Conservation (phyloP, 1,140 invertebrate genomes). For the Drosophila arawakana region DNA sequence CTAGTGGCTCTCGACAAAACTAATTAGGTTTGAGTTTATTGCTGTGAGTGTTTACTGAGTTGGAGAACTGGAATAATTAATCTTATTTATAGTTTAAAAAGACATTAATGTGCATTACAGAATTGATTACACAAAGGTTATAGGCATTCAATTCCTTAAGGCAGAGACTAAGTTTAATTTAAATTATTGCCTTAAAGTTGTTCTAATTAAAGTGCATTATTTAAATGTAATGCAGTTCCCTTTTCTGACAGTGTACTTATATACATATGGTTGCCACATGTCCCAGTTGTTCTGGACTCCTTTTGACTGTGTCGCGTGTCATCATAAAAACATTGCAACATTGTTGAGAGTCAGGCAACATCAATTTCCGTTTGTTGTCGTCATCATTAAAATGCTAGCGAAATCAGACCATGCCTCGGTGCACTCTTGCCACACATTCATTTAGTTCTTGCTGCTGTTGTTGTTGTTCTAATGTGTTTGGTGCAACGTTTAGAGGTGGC, state of each 20-base stretch:
- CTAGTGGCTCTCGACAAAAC: too few species aligned
- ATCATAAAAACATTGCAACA: conserved; percentile 68
- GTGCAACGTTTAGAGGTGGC: conserved; percentile 11
- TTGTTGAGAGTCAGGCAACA: conserved; percentile 65
- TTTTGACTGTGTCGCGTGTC: conserved; percentile 63
- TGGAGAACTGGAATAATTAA: too few species aligned
- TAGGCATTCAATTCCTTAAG: too few species aligned
- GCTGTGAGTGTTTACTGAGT: too few species aligned
- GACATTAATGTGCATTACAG: too few species aligned
- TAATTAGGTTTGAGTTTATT: too few species aligned
- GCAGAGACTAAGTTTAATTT: too few species aligned
- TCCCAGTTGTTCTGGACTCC: conserved; percentile 13
- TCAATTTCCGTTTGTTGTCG: conserved; percentile 80
- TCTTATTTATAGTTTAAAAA: too few species aligned
- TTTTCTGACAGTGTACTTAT: conserved; percentile 4
- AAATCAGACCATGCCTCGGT: conserved; percentile 42
- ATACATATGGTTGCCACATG: conserved; percentile 69
- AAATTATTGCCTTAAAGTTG: too few species aligned
- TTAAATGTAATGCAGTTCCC: too few species aligned
- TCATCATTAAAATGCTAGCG: conserved; percentile 77
- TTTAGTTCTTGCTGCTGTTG: not conserved
- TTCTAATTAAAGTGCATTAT: too few species aligned
- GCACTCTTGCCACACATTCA: conserved; percentile 36
- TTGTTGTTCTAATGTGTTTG: not conserved
- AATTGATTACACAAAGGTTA: too few species aligned